These are phyloP conservation scores for Eriosoma lanigerum DNA, from an alignment of 1,140 invertebrate species.

Conservation along the genomic window DNA sequence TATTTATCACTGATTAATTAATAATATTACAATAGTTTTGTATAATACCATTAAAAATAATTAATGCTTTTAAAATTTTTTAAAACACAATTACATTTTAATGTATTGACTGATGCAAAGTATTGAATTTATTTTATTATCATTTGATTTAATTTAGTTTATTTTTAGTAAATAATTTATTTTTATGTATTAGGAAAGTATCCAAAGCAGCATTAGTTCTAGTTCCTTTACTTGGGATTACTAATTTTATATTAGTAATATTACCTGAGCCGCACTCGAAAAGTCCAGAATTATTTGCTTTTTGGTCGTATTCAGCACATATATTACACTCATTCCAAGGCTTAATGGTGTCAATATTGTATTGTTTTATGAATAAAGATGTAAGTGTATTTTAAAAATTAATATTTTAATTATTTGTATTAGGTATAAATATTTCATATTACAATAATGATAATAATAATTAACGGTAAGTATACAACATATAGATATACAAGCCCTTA, in stretches of 20 bases:
- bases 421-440: too few relatives aligned
- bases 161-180: not conserved
- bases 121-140: too few relatives aligned
- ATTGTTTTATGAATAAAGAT: constrained; percentile 88
- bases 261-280: constrained; percentile 70
- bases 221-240: constrained; percentile 78
- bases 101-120: too few relatives aligned
- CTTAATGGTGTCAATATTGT: constrained; percentile 79
- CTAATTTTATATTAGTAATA: constrained; percentile 68
- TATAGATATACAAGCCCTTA: too few relatives aligned
- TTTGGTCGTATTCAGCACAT: constrained; percentile 80
- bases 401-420: not conserved
- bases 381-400: constrained; percentile 61
- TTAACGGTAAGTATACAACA: too few relatives aligned
- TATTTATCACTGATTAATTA: too few relatives aligned
- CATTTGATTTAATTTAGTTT: not conserved
- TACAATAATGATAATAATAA: too few relatives aligned
- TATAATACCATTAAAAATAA: too few relatives aligned
- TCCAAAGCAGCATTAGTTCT: constrained; percentile 77
- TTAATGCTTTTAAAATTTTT: too few relatives aligned
- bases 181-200: constrained; percentile 68
- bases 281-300: constrained; percentile 69
- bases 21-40: too few relatives aligned
- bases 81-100: too few relatives aligned
- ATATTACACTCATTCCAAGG: constrained; percentile 84